phyloP scores from a whole-genome alignment of 2,888 invertebrate genomes.

The Neocrepidodera transversa region DNA sequence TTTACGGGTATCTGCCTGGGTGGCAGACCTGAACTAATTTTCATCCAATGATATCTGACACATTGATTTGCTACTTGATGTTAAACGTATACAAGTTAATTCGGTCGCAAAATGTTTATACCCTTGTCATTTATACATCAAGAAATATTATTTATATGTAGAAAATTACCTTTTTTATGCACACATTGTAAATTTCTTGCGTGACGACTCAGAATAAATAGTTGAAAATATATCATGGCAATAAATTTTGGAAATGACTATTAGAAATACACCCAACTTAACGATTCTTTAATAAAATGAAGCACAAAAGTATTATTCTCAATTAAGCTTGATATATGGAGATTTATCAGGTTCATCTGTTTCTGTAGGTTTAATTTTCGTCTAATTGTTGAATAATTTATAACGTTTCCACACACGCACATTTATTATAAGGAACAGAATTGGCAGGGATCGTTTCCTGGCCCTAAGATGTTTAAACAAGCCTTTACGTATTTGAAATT shows the following conservation, averaged over 20 bases:
- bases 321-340: conserved; percentile 18
- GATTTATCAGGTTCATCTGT: conserved; percentile 17
- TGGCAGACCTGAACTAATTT: conserved; percentile 34
- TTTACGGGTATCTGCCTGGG: conserved; percentile 40
- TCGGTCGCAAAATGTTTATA: conserved; percentile 13
- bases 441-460: background rate
- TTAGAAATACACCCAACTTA: conserved; percentile 9
- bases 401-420: conserved; percentile 10
- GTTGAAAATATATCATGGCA: conserved; percentile 1
- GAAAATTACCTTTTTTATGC: background rate
- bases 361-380: conserved; percentile 17
- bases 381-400: conserved; percentile 18
- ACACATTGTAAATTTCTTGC: background rate
- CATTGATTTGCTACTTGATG: conserved; percentile 32
- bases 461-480: conserved; percentile 9
- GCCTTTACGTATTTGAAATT: background rate
- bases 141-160: background rate
- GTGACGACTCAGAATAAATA: conserved; percentile 5
- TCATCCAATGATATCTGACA: conserved; percentile 33
- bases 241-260: conserved; percentile 10
- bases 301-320: conserved; percentile 17
- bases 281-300: conserved; percentile 16
- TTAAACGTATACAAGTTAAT: conserved; percentile 28
- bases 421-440: background rate
- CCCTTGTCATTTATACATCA: conserved; percentile 1